These are phyloP conservation scores for Coelopa pilipes DNA, from an alignment of 2,888 invertebrate species.

Conservation along the genomic window DNA sequence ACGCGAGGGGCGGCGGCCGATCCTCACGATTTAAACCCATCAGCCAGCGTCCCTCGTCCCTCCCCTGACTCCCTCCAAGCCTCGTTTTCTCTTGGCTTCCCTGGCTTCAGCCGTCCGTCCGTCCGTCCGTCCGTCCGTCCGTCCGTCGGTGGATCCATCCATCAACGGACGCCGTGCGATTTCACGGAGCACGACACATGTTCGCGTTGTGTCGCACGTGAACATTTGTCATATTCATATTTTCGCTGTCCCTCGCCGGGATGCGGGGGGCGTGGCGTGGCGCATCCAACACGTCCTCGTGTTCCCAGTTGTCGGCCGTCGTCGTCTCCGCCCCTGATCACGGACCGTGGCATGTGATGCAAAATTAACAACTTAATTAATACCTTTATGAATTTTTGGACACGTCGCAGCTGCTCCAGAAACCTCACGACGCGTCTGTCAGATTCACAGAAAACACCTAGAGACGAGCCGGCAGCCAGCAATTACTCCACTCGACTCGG, in stretches of 20 bases:
- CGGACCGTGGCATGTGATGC: constrained; percentile 44
- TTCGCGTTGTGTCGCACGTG: constrained; percentile 18
- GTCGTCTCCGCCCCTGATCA: no score
- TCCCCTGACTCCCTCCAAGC: no score
- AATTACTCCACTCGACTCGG: constrained; percentile 3
- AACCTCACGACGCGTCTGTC: constrained; percentile 44
- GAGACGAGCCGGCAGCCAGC: neutral
- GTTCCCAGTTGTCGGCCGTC: no score
- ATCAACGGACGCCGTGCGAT: no score
- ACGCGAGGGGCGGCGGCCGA: no score
- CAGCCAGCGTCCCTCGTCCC: no score
- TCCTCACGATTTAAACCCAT: no score
- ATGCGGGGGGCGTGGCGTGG: no score
- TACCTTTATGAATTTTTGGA: constrained; percentile 50
- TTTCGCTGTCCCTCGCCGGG: no score
- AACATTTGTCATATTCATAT: constrained; percentile 2
- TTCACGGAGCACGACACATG: constrained; percentile 17
- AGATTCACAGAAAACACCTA: constrained; percentile 27
- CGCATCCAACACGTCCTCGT: no score
- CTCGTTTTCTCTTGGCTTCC: neutral
- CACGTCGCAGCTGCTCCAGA: constrained; percentile 54
- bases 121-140: neutral
- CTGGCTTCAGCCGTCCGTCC: neutral
- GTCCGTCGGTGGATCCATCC: neutral
- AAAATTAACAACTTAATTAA: constrained; percentile 66